Evolutionary conservation across 2,113 vertebrate species (phyloP).

Genomic region (Cyprinodon variegatus): DNA sequence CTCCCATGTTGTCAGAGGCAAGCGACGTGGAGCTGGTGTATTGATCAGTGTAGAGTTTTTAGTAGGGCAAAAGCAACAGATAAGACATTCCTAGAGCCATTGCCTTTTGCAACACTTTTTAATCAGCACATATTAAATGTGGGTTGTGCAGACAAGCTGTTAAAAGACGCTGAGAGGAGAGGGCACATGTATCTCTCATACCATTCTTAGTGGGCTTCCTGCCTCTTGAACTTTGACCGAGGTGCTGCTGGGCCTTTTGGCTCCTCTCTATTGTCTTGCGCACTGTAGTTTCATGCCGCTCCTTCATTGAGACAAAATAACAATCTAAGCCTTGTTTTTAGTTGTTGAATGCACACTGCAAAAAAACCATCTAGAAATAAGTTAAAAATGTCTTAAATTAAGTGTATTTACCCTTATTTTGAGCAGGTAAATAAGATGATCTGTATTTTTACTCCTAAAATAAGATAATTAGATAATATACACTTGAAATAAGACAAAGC

Average conservation of each 20-base stretch:
- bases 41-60: conserved; percentile 54
- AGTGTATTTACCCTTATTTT: no score
- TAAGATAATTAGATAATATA: no score
- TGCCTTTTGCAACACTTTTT: background rate
- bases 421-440: no score
- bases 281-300: conserved; percentile 90
- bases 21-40: conserved; percentile 82
- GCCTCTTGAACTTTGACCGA: conserved; percentile 84
- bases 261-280: conserved; percentile 90
- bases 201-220: conserved; percentile 79
- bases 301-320: conserved; percentile 75
- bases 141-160: conserved; percentile 26
- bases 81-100: conserved; percentile 22
- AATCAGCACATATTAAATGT: conserved; percentile 12
- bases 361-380: background rate
- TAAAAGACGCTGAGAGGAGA: background rate
- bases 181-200: conserved; percentile 49
- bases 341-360: background rate
- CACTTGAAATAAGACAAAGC: no score
- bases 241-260: conserved; percentile 85
- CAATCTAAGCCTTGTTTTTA: background rate
- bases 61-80: conserved; percentile 45
- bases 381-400: background rate
- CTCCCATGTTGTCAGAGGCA: conserved; percentile 92
- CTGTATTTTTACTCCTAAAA: no score